Conservation (phyloP, 2,797 vertebrate genomes). For the Cottoperca gobio region DNA sequence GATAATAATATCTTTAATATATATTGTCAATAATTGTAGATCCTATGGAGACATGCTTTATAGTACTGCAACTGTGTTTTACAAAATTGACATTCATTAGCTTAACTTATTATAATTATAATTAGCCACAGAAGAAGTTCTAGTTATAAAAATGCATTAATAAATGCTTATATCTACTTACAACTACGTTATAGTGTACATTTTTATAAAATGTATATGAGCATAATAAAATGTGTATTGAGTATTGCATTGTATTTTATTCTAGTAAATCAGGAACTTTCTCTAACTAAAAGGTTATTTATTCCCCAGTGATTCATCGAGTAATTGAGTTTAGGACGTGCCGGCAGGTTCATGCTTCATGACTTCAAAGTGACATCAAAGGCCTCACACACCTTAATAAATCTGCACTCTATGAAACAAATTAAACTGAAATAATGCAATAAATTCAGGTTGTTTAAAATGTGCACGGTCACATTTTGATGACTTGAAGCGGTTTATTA, state of each 20-base stretch:
- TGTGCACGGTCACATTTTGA: not conserved
- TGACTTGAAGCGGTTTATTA: not conserved
- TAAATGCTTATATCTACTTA: too few relatives aligned
- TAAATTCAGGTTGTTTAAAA: not conserved
- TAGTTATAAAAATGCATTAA: too few relatives aligned
- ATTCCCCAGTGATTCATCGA: too few relatives aligned
- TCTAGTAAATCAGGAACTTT: not conserved
- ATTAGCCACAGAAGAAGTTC: too few relatives aligned
- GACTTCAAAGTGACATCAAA: not conserved
- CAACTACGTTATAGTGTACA: too few relatives aligned
- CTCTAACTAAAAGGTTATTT: not conserved
- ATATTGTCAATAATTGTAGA: too few relatives aligned
- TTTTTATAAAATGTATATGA: not conserved
- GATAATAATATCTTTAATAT: too few relatives aligned
- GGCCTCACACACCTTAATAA: not conserved
- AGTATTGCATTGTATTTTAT: not conserved
- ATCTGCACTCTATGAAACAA: not conserved
- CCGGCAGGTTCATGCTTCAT: not conserved
- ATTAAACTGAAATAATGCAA: constrained; percentile 13
- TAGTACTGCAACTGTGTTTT: not conserved
- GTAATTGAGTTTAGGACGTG: not conserved
- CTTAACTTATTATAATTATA: too few relatives aligned
- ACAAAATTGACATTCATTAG: not conserved
- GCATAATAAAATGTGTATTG: not conserved
- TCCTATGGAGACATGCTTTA: not conserved